Evolutionary conservation across 2,797 vertebrate genomes (phyloP).

Genomic region (Sphaeramia orbicularis): DNA sequence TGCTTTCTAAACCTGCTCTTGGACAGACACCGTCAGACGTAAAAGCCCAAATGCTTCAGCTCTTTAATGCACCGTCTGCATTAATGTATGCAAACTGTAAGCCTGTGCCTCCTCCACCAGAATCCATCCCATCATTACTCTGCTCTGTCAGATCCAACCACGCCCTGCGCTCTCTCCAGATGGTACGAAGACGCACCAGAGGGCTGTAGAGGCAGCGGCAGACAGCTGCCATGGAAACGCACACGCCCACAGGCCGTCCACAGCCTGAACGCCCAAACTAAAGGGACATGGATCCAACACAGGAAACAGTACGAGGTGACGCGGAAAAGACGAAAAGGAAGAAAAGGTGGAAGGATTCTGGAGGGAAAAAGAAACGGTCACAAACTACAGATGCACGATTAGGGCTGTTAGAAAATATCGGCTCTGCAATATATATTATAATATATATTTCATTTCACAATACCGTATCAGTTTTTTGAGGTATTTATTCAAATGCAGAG

Average conservation of each 20-base stretch:
- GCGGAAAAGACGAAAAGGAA: background rate
- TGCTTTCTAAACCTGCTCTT: too few species aligned
- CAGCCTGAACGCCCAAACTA: slow-evolving; percentile 27
- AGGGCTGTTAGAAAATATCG: too few species aligned
- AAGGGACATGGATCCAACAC: slow-evolving; percentile 31
- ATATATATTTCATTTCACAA: too few species aligned
- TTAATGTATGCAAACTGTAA: background rate
- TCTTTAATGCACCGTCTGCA: background rate
- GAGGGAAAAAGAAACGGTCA: too few species aligned
- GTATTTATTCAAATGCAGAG: too few species aligned
- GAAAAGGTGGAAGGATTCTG: background rate
- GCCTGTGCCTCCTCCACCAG: background rate
- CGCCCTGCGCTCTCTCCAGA: slow-evolving; percentile 40
- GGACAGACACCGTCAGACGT: too few species aligned
- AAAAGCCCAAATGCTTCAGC: too few species aligned
- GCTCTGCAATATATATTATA: too few species aligned
- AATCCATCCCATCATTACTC: background rate
- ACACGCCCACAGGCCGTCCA: slow-evolving; percentile 39
- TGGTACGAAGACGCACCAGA: slow-evolving; percentile 33
- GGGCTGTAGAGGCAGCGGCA: slow-evolving; percentile 26
- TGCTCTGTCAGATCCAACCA: slow-evolving; percentile 7
- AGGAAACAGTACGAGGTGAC: slow-evolving; percentile 6
- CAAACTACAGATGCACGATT: too few species aligned
- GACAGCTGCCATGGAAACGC: slow-evolving; percentile 30
- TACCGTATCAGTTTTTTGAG: too few species aligned